Evolutionary conservation across 2,113 vertebrate genomes (phyloP).

Genomic region (Uria aalge): DNA sequence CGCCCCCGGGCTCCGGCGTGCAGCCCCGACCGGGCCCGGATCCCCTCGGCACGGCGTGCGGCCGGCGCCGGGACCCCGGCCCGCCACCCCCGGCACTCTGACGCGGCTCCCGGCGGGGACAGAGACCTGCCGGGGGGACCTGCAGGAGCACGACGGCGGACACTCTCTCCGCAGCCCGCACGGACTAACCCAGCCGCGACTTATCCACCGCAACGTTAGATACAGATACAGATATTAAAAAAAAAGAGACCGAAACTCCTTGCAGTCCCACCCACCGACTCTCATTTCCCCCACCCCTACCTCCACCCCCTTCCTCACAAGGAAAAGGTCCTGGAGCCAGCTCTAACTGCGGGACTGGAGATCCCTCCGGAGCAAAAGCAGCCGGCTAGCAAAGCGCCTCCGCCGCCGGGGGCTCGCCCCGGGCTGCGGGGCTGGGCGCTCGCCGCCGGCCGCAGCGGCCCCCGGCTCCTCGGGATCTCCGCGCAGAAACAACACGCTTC

Average conservation of each 20-base stretch:
- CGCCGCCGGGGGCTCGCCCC: background rate
- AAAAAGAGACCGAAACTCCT: conserved; percentile 31
- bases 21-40: background rate
- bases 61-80: background rate
- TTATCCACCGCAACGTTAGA: conserved; percentile 8
- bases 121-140: background rate
- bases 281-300: conserved; percentile 55
- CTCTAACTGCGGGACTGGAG: background rate
- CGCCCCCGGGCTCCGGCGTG: background rate
- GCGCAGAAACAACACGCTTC: background rate
- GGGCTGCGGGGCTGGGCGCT: background rate
- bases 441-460: background rate
- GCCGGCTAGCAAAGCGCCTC: background rate
- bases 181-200: background rate
- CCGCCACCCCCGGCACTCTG: background rate
- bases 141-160: background rate
- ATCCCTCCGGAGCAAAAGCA: background rate
- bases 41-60: background rate
- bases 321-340: conserved; percentile 24
- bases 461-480: background rate
- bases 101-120: background rate
- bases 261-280: conserved; percentile 57
- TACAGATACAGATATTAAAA: conserved; percentile 51
- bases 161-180: background rate
- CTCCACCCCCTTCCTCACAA: conserved; percentile 55